A percentile compares a stretch with the other conserved stretches of the same genome.
These are phyloP conservation scores for Gadus macrocephalus DNA, from an alignment of 2,113 vertebrate genomes.

Conservation along the genomic window DNA sequence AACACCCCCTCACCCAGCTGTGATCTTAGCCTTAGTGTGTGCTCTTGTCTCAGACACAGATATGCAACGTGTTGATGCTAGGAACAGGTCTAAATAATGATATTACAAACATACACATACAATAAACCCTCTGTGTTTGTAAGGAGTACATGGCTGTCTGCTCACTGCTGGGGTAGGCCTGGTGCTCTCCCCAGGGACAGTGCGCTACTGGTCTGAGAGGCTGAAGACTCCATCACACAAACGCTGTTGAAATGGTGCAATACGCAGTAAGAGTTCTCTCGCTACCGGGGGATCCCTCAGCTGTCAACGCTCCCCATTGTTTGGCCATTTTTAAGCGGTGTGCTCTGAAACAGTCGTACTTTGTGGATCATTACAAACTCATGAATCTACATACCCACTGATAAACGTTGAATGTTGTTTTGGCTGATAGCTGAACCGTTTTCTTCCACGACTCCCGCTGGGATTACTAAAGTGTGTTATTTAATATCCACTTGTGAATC, in stretches of 20 bases:
- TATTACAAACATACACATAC: slow-evolving; percentile 18
- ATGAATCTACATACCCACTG: too few relatives aligned
- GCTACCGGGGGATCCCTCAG: too few relatives aligned
- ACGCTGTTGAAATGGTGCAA: slow-evolving; percentile 66
- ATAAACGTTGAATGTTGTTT: too few relatives aligned
- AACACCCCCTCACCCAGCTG: too few relatives aligned
- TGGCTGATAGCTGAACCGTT: too few relatives aligned
- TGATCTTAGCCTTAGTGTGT: too few relatives aligned
- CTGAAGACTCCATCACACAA: slow-evolving; percentile 62
- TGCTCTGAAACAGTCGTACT: slow-evolving; percentile 32
- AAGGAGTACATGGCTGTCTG: slow-evolving; percentile 45
- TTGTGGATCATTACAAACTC: too few relatives aligned
- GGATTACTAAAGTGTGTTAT: too few relatives aligned
- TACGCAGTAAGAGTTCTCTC: slow-evolving; percentile 59
- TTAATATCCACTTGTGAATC: too few relatives aligned
- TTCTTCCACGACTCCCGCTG: too few relatives aligned
- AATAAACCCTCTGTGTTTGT: slow-evolving; percentile 13
- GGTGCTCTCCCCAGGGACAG: slow-evolving; percentile 49
- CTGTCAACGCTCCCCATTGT: too few relatives aligned
- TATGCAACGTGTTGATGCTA: too few relatives aligned
- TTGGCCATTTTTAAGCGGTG: slow-evolving; percentile 53
- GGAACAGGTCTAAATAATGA: neutral
- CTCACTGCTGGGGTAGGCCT: slow-evolving; percentile 34
- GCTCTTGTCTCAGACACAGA: neutral
- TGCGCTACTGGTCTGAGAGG: slow-evolving; percentile 39